Percentiles rank a stretch among this genome's conserved stretches.
phyloP scores from a whole-genome alignment of 2,113 vertebrate genomes.

The Pseudopodoces humilis region DNA sequence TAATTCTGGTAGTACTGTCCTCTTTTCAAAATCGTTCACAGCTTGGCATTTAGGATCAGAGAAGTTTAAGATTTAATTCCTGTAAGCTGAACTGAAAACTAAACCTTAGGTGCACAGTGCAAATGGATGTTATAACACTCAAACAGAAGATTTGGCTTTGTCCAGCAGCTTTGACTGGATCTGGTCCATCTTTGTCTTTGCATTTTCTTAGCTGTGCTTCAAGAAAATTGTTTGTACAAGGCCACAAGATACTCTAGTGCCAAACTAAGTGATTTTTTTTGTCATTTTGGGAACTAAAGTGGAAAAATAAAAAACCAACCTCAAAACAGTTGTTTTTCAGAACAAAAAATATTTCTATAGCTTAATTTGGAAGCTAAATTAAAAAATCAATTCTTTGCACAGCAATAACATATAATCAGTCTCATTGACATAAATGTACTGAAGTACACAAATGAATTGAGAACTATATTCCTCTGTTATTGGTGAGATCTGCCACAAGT shows the following conservation, averaged over 20 bases:
- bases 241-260: neutral
- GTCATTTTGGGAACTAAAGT: neutral
- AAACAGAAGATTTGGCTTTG: neutral
- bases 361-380: neutral
- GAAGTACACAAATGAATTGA: constrained; percentile 1
- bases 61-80: neutral
- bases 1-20: neutral
- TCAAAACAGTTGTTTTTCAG: neutral
- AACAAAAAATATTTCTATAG: neutral
- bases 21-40: neutral
- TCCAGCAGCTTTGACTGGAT: neutral
- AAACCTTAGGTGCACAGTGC: neutral
- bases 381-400: constrained; percentile 11
- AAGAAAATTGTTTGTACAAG: neutral
- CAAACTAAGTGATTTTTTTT: neutral
- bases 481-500: constrained; percentile 4
- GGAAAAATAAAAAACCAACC: neutral
- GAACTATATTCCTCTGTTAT: neutral
- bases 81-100: neutral
- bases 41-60: neutral
- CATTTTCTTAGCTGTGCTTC: neutral
- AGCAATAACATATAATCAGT: neutral
- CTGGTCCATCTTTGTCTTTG: neutral
- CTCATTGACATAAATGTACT: neutral
- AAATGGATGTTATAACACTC: neutral